Evolutionary conservation across 2,888 invertebrate genomes (phyloP).

Genomic region (Eueremaeus valkanovi): DNA sequence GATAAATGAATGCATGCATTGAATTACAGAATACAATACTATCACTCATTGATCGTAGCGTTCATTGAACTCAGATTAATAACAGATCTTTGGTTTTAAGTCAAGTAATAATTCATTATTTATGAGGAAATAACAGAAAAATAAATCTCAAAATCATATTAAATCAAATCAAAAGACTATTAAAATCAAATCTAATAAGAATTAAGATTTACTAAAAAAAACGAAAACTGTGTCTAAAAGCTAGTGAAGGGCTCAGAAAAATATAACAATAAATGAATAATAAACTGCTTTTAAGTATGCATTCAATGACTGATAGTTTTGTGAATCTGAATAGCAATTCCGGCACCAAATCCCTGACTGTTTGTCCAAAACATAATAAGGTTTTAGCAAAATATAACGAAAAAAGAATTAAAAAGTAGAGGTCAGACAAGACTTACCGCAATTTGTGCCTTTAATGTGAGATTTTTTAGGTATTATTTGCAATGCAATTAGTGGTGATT

Average conservation of each 20-base stretch:
- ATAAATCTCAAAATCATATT: no score
- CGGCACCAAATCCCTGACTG: slow-evolving; percentile 14
- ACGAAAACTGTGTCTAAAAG: no score
- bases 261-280: no score
- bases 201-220: no score
- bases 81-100: background rate
- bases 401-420: slow-evolving; percentile 2
- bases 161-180: background rate
- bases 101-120: background rate
- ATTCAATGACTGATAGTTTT: background rate
- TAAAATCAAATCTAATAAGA: background rate
- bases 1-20: background rate
- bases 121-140: no score
- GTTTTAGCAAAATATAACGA: no score
- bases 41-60: slow-evolving; percentile 15
- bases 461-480: slow-evolving; percentile 43
- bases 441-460: slow-evolving; percentile 44
- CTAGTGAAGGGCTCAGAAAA: no score
- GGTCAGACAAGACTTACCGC: slow-evolving; percentile 43
- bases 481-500: slow-evolving; percentile 45
- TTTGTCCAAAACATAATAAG: no score
- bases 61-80: background rate
- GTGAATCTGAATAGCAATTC: background rate
- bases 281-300: no score
- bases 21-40: slow-evolving; percentile 1